Percentiles rank a stretch among this genome's conserved stretches.
Conservation (phyloP, 2,797 vertebrate species). For the Schizopygopsis pylzovi region DNA sequence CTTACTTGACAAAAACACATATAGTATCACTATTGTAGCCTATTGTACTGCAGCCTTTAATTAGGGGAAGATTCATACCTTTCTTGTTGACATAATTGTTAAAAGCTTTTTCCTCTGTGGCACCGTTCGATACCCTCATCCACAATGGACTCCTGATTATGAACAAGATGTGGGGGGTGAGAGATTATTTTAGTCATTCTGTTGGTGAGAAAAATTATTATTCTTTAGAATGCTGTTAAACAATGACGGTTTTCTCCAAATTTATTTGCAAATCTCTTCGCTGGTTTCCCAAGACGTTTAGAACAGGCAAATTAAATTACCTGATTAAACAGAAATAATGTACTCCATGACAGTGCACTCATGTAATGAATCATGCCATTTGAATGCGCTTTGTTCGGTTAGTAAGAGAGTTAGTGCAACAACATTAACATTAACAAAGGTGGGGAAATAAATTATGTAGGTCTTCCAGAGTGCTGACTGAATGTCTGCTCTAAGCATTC, state of each 20-base stretch:
- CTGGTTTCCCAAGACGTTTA: constrained; percentile 23
- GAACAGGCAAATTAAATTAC: constrained; percentile 33
- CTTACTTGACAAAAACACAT: constrained; percentile 15
- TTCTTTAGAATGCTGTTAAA: constrained; percentile 32
- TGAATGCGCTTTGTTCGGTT: too few species aligned
- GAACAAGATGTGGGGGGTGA: not conserved
- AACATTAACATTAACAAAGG: too few species aligned
- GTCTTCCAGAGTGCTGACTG: too few species aligned
- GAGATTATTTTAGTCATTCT: constrained; percentile 39
- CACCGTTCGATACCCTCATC: constrained; percentile 15
- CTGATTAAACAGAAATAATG: too few species aligned
- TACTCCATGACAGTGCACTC: too few species aligned
- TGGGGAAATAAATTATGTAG: too few species aligned
- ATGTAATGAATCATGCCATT: too few species aligned
- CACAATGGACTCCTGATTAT: constrained; percentile 19
- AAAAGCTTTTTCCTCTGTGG: not conserved
- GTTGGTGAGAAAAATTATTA: constrained; percentile 39
- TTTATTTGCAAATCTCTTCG: constrained; percentile 18
- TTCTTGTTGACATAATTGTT: constrained; percentile 32
- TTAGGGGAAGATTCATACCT: constrained; percentile 9
- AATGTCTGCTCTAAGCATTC: too few species aligned
- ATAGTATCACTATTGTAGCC: not conserved
- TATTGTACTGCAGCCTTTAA: constrained; percentile 16
- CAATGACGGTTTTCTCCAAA: constrained; percentile 34
- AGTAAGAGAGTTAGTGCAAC: too few species aligned